Evolutionary conservation across 2,113 vertebrate species (phyloP).

Genomic region (Willisornis vidua): DNA sequence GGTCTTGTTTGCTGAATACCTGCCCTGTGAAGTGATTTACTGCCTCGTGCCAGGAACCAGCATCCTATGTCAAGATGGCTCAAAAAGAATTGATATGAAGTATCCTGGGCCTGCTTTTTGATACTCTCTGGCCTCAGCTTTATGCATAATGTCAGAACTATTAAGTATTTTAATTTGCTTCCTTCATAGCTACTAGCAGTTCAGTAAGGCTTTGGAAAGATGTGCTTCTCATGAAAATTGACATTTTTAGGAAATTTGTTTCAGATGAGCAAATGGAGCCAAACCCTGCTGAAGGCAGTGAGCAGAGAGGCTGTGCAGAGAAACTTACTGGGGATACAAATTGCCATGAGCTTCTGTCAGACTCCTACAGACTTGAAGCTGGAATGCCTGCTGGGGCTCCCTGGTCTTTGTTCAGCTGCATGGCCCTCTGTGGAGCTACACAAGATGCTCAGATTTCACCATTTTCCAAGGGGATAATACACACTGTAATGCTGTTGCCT

Average conservation of each 20-base stretch:
- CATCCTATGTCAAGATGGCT: not conserved
- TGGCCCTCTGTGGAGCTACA: not conserved
- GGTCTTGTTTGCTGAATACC: not conserved
- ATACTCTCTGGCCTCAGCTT: not conserved
- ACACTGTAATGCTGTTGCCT: not conserved
- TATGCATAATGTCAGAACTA: not conserved
- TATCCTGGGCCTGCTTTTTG: not conserved
- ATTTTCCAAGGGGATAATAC: not conserved
- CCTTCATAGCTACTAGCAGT: not conserved
- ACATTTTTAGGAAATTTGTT: not conserved
- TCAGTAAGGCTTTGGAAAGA: not conserved
- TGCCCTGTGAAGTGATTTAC: not conserved
- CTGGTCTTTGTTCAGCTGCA: not conserved
- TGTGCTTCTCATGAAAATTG: not conserved
- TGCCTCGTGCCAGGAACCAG: not conserved
- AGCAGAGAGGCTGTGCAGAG: not conserved
- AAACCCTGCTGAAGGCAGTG: not conserved
- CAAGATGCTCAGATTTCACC: not conserved
- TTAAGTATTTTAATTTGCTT: not conserved
- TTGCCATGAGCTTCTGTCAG: accelerated
- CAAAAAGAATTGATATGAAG: accelerated
- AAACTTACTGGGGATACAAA: not conserved
- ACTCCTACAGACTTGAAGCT: not conserved
- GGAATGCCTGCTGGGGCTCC: not conserved
- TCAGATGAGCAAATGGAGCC: not conserved